Evolutionary conservation across 2,888 invertebrate genomes (phyloP).

Genomic region (Thelaira solivaga): DNA sequence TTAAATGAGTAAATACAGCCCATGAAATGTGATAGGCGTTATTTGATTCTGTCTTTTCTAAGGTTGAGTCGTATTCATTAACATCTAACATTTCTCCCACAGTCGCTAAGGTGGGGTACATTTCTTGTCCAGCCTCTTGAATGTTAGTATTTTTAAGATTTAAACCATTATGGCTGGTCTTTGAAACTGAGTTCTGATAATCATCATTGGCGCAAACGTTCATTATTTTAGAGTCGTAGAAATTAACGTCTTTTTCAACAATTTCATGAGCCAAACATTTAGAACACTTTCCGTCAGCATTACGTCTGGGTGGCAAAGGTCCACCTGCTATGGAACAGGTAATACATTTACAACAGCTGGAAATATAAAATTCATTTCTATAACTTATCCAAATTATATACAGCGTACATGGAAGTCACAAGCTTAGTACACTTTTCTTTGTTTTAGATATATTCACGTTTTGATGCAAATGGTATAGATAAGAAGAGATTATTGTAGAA

Average conservation of each 20-base stretch:
- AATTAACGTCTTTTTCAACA: slow-evolving; percentile 73
- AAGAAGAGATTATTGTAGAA: no score
- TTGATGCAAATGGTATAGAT: no score
- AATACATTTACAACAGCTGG: slow-evolving; percentile 75
- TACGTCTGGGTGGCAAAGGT: slow-evolving; percentile 68
- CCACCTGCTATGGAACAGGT: slow-evolving; percentile 76
- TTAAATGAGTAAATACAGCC: slow-evolving; percentile 76
- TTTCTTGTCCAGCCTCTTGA: slow-evolving; percentile 65
- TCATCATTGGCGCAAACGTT: slow-evolving; percentile 75
- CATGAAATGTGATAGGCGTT: slow-evolving; percentile 74
- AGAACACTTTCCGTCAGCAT: slow-evolving; percentile 70
- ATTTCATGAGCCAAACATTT: slow-evolving; percentile 74
- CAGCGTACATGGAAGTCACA: no score
- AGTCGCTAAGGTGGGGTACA: slow-evolving; percentile 51
- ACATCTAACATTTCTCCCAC: slow-evolving; percentile 48
- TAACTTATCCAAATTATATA: no score
- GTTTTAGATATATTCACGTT: no score
- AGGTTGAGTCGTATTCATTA: slow-evolving; percentile 5
- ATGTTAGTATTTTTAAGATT: slow-evolving; percentile 64
- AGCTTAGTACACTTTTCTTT: no score
- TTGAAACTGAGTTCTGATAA: slow-evolving; percentile 65
- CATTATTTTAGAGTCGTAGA: slow-evolving; percentile 75
- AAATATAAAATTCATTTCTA: slow-evolving; percentile 8
- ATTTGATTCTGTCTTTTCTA: slow-evolving; percentile 46
- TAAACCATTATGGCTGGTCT: slow-evolving; percentile 60